Evolutionary conservation across 2,113 vertebrate species (phyloP).

Genomic region (Anolis carolinensis): DNA sequence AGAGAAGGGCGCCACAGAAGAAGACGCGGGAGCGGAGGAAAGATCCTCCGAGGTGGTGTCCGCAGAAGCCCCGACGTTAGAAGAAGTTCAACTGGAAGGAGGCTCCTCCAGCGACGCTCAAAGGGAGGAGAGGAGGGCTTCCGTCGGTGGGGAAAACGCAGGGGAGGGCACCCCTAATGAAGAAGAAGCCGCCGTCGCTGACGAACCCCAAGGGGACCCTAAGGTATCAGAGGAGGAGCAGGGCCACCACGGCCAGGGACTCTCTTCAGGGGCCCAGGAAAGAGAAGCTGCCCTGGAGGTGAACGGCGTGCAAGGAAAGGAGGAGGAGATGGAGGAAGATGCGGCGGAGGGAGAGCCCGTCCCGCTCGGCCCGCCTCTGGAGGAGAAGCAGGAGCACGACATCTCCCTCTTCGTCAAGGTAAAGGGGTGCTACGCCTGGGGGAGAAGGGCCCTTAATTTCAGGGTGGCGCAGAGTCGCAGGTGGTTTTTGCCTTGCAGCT

Average conservation of each 20-base stretch:
- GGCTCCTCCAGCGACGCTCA: slow-evolving; percentile 39
- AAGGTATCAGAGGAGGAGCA: not conserved
- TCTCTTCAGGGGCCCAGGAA: not conserved
- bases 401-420: slow-evolving; percentile 92
- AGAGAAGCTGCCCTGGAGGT: slow-evolving; percentile 23
- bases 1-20: too few relatives aligned
- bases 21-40: not conserved
- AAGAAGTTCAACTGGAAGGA: slow-evolving; percentile 52
- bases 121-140: not conserved
- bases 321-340: not conserved
- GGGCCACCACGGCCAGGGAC: not conserved
- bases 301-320: slow-evolving; percentile 46
- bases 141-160: not conserved
- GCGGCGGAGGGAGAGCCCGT: not conserved
- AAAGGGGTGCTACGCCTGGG: slow-evolving; percentile 1
- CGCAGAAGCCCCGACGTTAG: not conserved
- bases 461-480: too few relatives aligned
- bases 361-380: not conserved
- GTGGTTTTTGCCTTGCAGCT: too few relatives aligned
- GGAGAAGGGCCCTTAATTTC: too few relatives aligned
- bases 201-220: not conserved
- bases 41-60: too few relatives aligned
- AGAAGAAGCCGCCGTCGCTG: fast-evolving
- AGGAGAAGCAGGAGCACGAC: slow-evolving; percentile 74
- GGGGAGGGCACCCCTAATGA: not conserved